phyloP scores from a whole-genome alignment of 2,888 invertebrate genomes.

The Sinentomon sp. region DNA sequence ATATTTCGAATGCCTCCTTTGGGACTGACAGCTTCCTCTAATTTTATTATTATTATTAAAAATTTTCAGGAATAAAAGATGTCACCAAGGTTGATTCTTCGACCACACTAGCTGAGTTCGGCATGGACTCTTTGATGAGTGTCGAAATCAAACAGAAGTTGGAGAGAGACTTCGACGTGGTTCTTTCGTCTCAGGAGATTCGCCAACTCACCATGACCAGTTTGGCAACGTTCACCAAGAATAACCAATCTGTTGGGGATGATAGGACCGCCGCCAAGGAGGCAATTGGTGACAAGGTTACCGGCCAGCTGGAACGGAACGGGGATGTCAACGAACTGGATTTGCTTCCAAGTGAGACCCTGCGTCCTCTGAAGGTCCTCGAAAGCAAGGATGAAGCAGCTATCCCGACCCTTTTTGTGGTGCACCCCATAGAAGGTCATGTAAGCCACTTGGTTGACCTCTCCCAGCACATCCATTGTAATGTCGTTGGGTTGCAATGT shows the following conservation, averaged over 20 bases:
- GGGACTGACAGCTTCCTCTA: constrained; percentile 1
- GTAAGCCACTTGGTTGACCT: constrained; percentile 39
- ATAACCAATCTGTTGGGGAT: no score
- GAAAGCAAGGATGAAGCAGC: constrained; percentile 5
- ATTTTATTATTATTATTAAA: not conserved
- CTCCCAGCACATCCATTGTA: constrained; percentile 38
- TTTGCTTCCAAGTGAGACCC: not conserved
- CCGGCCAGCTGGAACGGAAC: no score
- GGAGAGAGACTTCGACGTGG: constrained; percentile 71
- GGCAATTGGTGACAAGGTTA: constrained; percentile 18
- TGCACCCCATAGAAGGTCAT: constrained; percentile 74
- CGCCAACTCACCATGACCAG: constrained; percentile 50
- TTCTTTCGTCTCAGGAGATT: constrained; percentile 72
- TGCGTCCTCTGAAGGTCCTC: not conserved
- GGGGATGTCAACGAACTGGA: no score
- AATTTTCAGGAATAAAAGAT: constrained; percentile 49
- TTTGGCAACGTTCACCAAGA: no score
- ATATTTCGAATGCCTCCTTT: not conserved
- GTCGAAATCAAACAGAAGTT: constrained; percentile 92
- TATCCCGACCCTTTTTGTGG: constrained; percentile 23
- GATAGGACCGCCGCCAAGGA: constrained; percentile 15
- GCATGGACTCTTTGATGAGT: constrained; percentile 96
- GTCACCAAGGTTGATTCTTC: constrained; percentile 41
- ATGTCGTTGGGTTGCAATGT: constrained; percentile 75
- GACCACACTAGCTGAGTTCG: constrained; percentile 67